Evolutionary conservation across 2,888 invertebrate genomes (phyloP).

Genomic region (Bembecia ichneumoniformis): DNA sequence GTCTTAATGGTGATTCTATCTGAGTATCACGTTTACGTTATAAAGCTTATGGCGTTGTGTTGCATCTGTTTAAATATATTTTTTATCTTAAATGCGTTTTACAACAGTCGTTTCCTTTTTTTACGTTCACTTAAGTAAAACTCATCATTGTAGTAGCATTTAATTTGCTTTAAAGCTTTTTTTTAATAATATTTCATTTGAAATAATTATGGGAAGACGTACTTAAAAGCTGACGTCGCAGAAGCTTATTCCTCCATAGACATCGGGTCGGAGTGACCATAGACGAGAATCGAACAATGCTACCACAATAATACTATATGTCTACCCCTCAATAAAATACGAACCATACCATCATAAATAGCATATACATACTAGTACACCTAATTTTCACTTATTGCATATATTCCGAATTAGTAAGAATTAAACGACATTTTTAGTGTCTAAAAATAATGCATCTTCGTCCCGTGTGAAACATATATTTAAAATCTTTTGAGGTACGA

Average conservation of each 20-base stretch:
- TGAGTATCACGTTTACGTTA: conserved; percentile 59
- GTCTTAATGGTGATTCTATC: conserved; percentile 40
- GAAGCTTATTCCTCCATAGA: neutral
- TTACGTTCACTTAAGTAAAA: conserved; percentile 15
- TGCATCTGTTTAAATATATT: conserved; percentile 35
- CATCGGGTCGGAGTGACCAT: neutral
- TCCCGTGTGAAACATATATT: no score
- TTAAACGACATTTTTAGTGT: no score
- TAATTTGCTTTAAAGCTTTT: conserved; percentile 4
- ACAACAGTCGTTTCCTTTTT: conserved; percentile 39
- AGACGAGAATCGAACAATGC: conserved; percentile 24
- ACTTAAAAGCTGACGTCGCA: neutral
- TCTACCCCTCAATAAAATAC: conserved; percentile 10
- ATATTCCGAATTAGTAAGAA: no score
- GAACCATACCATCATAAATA: neutral
- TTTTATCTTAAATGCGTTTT: conserved; percentile 58
- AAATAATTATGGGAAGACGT: conserved; percentile 1
- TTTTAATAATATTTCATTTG: neutral
- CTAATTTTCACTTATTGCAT: neutral
- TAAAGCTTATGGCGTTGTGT: conserved; percentile 50
- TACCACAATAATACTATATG: conserved; percentile 43
- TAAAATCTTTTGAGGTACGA: no score
- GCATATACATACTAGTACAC: neutral
- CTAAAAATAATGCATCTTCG: no score
- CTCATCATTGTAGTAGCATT: conserved; percentile 56